These are phyloP conservation scores for Myopa testacea DNA, from an alignment of 2,888 invertebrate genomes.

Conservation along the genomic window DNA sequence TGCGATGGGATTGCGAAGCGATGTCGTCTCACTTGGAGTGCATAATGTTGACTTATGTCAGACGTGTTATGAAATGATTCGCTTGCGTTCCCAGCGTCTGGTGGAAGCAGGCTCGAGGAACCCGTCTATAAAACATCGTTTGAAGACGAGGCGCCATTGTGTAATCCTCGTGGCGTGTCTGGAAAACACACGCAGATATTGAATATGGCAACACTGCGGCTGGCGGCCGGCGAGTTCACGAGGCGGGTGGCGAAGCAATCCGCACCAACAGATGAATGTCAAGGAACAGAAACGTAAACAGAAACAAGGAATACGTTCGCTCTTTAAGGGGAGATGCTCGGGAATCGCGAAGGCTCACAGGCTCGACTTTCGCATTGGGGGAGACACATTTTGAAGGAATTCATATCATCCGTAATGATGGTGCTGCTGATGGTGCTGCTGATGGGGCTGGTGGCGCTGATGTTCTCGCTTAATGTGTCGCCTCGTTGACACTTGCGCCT, in stretches of 20 bases:
- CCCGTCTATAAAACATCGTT: neutral
- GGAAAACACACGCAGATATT: slow-evolving; percentile 9
- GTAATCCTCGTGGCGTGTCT: slow-evolving; percentile 18
- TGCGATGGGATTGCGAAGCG: slow-evolving; percentile 16
- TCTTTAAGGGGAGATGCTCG: neutral
- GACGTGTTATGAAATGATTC: slow-evolving; percentile 17
- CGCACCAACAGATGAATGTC: slow-evolving; percentile 13
- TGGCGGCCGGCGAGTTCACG: slow-evolving; percentile 28
- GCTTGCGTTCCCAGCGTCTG: slow-evolving; percentile 6
- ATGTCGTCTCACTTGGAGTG: slow-evolving; percentile 34
- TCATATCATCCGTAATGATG: slow-evolving; percentile 12
- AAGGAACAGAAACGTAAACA: neutral
- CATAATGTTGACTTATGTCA: slow-evolving; percentile 37
- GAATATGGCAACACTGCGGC: slow-evolving; percentile 13
- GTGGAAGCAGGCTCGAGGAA: neutral
- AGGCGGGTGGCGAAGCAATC: slow-evolving; percentile 35
- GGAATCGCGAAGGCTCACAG: neutral
- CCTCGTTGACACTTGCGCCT: slow-evolving; percentile 42
- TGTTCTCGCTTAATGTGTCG: slow-evolving; percentile 40
- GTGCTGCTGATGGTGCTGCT: neutral
- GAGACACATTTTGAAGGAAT: neutral
- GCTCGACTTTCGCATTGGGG: neutral
- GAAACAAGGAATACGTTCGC: neutral
- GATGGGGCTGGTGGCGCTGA: neutral
- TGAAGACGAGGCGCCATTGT: slow-evolving; percentile 25